Percentiles rank a stretch among this genome's conserved stretches.
Evolutionary conservation across 2,888 invertebrate species (phyloP).

Genomic region (Seira musarum): DNA sequence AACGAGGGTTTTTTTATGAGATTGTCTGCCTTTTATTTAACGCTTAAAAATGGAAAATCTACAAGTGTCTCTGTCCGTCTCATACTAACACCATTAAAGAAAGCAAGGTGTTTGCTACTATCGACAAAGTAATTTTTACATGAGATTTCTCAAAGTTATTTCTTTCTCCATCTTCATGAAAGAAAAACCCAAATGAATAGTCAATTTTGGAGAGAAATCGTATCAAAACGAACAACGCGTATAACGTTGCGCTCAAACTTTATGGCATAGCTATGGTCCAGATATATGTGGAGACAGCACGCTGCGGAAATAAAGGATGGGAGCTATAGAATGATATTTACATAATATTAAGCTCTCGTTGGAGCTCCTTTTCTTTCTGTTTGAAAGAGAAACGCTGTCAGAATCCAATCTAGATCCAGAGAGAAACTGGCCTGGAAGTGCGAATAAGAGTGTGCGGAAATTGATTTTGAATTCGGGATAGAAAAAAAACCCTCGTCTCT

Average conservation of each 20-base stretch:
- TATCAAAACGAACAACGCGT: background rate
- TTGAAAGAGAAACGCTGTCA: background rate
- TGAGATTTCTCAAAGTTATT: too few species aligned
- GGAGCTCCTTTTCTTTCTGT: background rate
- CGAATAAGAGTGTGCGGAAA: constrained; percentile 36
- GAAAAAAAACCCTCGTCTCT: background rate
- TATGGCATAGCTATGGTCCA: background rate
- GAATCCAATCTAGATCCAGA: background rate
- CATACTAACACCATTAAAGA: background rate
- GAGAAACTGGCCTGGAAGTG: constrained; percentile 21
- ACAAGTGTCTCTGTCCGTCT: constrained; percentile 38
- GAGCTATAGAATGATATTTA: constrained; percentile 48
- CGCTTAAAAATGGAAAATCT: constrained; percentile 33
- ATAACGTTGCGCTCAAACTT: background rate
- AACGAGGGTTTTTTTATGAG: background rate
- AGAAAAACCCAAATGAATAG: background rate
- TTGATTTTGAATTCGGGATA: constrained; percentile 44
- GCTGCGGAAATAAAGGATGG: constrained; percentile 16
- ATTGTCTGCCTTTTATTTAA: constrained; percentile 7
- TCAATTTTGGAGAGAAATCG: constrained; percentile 2
- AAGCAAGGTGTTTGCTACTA: constrained; percentile 14
- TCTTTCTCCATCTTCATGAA: background rate
- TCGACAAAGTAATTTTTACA: too few species aligned
- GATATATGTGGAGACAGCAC: background rate
- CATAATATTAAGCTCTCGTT: constrained; percentile 44